Percentiles rank a stretch among this genome's conserved stretches.
Evolutionary conservation across 2,797 vertebrate genomes (phyloP).

Genomic region (Macropodus opercularis): DNA sequence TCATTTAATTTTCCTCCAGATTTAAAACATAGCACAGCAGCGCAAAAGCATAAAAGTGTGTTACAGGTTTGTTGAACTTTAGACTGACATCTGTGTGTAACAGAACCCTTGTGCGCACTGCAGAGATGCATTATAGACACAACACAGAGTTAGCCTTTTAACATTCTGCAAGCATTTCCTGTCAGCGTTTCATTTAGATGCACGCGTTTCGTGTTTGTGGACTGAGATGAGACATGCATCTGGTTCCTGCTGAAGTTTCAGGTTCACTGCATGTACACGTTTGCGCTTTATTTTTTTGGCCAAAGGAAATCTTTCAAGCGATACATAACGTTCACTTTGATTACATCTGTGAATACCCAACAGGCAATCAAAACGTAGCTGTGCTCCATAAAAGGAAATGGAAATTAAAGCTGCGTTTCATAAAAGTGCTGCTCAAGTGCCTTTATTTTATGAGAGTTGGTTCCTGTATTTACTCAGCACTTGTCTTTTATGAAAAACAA

Average conservation of each 20-base stretch:
- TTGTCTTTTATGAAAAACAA: conserved; percentile 5
- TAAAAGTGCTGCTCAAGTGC: conserved; percentile 26
- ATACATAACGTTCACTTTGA: conserved; percentile 34
- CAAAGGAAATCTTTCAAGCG: conserved; percentile 39
- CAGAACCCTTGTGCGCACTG: neutral
- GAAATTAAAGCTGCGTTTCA: conserved; percentile 40
- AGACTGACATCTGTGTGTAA: no score
- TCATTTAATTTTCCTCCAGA: neutral
- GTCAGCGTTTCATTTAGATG: conserved; percentile 4
- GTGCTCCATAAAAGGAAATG: conserved; percentile 38
- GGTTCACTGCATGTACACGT: conserved; percentile 28
- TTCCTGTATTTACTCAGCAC: neutral
- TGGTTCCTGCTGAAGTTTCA: conserved; percentile 34
- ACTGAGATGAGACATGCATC: conserved; percentile 41
- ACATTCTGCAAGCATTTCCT: conserved; percentile 11
- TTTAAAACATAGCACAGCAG: neutral
- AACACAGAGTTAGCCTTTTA: neutral
- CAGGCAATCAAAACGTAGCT: conserved; percentile 29
- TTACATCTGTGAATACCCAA: conserved; percentile 36
- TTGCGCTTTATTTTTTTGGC: conserved; percentile 17
- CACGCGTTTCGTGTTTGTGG: neutral
- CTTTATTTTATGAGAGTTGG: conserved; percentile 13
- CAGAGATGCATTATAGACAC: neutral
- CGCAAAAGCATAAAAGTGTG: neutral
- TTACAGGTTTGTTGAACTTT: neutral